Base-by-base conservation (phyloP, 2,113 vertebrate species). In the Larimichthys crocea region DNA sequence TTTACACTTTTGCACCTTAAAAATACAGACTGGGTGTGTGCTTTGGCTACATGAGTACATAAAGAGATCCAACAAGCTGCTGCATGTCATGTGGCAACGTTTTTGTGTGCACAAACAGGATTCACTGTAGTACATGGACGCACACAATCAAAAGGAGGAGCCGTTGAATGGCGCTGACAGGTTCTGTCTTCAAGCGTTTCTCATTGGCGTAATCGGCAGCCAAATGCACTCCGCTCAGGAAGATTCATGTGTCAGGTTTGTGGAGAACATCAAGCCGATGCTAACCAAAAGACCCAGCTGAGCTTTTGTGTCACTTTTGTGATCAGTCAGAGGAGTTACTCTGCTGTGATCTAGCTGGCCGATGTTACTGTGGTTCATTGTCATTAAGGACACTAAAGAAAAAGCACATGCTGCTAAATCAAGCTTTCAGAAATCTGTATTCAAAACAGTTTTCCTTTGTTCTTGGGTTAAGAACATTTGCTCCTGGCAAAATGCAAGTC, bases 61-160 rank as follows among this genome's bases (percentile, higher is more conserved):
- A 50, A 53, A 50, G 7, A 59, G 77, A 73, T 15, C 62, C 49
- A 17, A 16, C 83, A 78, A 84, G 90, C 63, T 44, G 48, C 49
- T 40, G 56, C 87, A 80, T 60, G 88, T 68, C 55, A 40, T 29
- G 48, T 26, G 17, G 40, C 5, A n/a, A 11, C 7, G 52, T 14
- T 76, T 40, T 52, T 71, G 46, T 59, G 40, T 10, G 8, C 29
- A 48, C 49, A 64, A 63, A 62, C 19, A 22, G 14, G 22, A 80
- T 74, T 85, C 71, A n/a, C 24, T 46, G 35, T 55, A 9, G 16
- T 5, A 22, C 4, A 24, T 65, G 6, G 24, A 55, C 42, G 17
- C 19, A 53, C 53, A 44, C 66, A 78, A 19, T 76, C 10, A 67
- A 64, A 84, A 63, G 20, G 3, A 40, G 35, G 1, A 5, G 15